A percentile compares a stretch with the other conserved stretches of the same genome.
Evolutionary conservation across 2,113 vertebrate genomes (phyloP).

Genomic region (Alosa alosa): DNA sequence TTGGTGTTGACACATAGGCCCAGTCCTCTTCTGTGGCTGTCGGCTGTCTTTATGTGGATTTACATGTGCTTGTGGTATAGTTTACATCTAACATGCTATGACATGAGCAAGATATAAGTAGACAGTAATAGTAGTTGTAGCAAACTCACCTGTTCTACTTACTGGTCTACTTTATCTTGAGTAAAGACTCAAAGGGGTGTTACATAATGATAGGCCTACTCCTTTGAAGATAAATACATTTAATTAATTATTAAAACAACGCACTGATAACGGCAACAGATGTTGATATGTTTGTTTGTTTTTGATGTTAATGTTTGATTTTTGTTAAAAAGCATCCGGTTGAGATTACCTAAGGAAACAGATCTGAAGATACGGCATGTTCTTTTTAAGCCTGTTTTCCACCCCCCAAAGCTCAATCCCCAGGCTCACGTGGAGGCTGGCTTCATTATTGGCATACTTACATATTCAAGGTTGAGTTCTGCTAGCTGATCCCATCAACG

Average conservation of each 20-base stretch:
- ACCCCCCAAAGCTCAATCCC: background rate
- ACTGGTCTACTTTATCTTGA: background rate
- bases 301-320: background rate
- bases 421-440: background rate
- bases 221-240: background rate
- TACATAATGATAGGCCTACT: background rate
- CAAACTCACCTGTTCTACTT: background rate
- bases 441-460: background rate
- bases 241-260: background rate
- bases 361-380: background rate
- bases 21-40: background rate
- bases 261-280: background rate
- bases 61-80: background rate
- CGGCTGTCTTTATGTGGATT: background rate
- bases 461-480: background rate
- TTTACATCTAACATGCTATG: too few relatives aligned
- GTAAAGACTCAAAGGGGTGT: background rate
- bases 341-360: background rate
- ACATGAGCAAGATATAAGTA: too few relatives aligned
- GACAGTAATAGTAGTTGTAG: too few relatives aligned
- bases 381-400: background rate
- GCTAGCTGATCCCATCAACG: conserved; percentile 31
- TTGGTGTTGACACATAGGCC: background rate
- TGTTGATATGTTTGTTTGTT: background rate
- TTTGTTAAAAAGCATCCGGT: conserved; percentile 12